Evolutionary conservation across 2,888 invertebrate genomes (phyloP), one percentile per base, ranked within the genome.

Genomic region (Yponomeuta sedellus): DNA sequence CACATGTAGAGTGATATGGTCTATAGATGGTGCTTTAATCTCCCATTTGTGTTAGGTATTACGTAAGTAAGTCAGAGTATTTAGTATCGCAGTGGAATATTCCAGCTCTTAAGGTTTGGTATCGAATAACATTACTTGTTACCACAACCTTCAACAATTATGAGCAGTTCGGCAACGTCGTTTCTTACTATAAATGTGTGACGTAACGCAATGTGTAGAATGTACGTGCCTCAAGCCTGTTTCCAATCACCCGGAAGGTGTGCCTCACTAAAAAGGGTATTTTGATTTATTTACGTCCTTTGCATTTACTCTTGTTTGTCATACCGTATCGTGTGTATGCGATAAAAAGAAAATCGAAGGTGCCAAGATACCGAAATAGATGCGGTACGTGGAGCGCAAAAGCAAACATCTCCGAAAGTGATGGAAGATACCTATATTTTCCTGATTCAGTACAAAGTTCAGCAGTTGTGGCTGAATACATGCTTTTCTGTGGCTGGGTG

Each of bases 361-460:
- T 86, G 88, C 88, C 88, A 88, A 87, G 79, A 77, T 67, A 77
- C 76, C 66, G 73, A 86, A 87, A 87, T 88, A 88, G 83, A 81
- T 66, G 69, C 56, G 19, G n/a, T 22, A 52, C 44, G 44, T 52
- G 16, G 40, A 20, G 19, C 69, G 77, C 77, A 83, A 84, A 86
- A 34, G 34, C 82, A 83, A 75, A 63, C 63, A 63, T 44, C 40
- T 44, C 79, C 75, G 77, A 83, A 86, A 84, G 78, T 81, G 78
- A 78, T 78, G 73, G 80, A 78, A 81, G 75, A 81, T 75, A 75
- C 70, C 44, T 74, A 78, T 77, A 79, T 85, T 87, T 88, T 84
- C 86, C 88, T 79, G 83, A 80, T 85, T 82, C 83, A 77, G 88
- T 86, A 80, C 89, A 86, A 89, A 89, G 90, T 88, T 86, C 89